Evolutionary conservation across 2,113 vertebrate genomes (phyloP), one percentile per base, ranked within the genome.

Genomic region (Oenanthe oenanthe): DNA sequence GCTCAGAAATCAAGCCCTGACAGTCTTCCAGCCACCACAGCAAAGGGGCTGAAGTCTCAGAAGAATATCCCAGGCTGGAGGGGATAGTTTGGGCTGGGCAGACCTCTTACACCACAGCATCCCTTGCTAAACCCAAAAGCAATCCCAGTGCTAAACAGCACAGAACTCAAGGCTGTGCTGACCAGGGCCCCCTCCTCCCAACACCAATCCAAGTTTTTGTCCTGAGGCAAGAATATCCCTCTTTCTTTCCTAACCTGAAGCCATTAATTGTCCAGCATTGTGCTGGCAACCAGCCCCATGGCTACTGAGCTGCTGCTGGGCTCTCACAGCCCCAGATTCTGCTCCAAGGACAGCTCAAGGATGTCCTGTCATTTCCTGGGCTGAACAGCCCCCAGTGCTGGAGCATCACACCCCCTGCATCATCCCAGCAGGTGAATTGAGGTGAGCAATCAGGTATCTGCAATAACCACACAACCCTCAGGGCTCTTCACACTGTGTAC

Each of bases 271-370:
- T 53, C 68, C 76, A 22, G 2, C 13, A 7, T 0, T 5, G 4
- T 1, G 6, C 47, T 48, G 47, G 22, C 48, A 50, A 11, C 9
- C 32, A 75, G 40, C 29, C 43, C 53, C 34, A 24, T 4, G 21
- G 2, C 38, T 4, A 3, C 15, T 34, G 5, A 7, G 29, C 17
- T n/a, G 42, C 58, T 76, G 40, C 17, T 31, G 56, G 51, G n/a
- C 32, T 45, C 77, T 25, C 3, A 0, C 19, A 87, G 63, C 63
- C 31, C 2, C 0, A 1, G 43, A 9, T 36, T 9, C 2, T 0
- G 0, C 48, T 16, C 40, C 56, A n/a, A 18, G 67, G 58, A 68
- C 36, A 42, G 28, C 36, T 34, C 47, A 45, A 24, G 38, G 38
- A 6, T 2, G 1, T 4, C 3, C 19, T 2, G 1, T 4, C 7